Conservation (phyloP, 2,888 invertebrate genomes). For the Drosophila kambysellisi region DNA sequence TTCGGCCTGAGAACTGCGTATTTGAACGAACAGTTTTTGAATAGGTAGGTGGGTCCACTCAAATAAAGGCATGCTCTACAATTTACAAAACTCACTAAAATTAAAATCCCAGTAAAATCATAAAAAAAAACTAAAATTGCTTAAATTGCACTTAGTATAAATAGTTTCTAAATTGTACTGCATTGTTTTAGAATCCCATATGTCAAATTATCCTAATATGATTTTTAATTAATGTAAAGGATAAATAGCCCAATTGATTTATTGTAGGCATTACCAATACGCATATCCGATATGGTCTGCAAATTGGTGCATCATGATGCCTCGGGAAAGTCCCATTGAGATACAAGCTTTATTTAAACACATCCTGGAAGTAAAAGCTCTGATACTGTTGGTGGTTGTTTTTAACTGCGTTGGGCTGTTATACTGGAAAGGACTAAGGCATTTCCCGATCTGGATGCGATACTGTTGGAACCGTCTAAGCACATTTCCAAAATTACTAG, state of each 20-base stretch:
- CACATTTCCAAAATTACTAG: constrained; percentile 12
- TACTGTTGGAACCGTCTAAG: neutral
- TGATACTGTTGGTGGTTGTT: constrained; percentile 1
- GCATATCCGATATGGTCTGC: constrained; percentile 43
- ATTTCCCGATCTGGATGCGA: neutral
- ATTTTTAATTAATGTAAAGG: too few species aligned
- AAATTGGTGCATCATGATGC: constrained; percentile 62
- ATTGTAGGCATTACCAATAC: constrained; percentile 27
- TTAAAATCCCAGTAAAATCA: neutral
- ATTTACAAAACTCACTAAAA: neutral
- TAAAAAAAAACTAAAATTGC: neutral
- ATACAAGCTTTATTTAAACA: constrained; percentile 14
- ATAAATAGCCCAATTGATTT: neutral
- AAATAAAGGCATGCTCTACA: neutral
- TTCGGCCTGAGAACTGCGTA: constrained; percentile 34
- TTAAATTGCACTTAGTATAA: neutral
- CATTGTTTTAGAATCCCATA: neutral
- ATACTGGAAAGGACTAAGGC: neutral
- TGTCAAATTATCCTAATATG: too few species aligned
- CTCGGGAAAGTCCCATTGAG: constrained; percentile 37
- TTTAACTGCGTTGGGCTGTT: neutral
- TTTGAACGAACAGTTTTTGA: neutral
- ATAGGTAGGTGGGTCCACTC: neutral
- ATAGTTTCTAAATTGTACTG: neutral
- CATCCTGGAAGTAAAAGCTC: constrained; percentile 15